A percentile compares a stretch with the other conserved stretches of the same genome.
These are phyloP conservation scores for Aproaerema taeniolella DNA, from an alignment of 2,888 invertebrate genomes.

Conservation along the genomic window DNA sequence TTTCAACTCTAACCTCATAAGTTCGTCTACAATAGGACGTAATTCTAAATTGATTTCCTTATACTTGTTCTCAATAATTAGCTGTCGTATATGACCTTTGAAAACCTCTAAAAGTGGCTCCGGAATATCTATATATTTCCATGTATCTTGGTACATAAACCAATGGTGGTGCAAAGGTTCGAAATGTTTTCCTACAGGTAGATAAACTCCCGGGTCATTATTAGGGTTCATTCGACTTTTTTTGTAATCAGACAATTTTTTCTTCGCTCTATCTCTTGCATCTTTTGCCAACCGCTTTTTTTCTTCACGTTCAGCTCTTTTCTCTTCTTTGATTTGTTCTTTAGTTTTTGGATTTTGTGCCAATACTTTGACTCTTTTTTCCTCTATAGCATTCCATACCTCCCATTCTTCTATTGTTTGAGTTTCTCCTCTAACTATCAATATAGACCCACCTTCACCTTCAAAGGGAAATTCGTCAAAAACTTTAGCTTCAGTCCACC, in stretches of 20 bases:
- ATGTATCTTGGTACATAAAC: constrained; percentile 48
- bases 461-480: constrained; percentile 86
- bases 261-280: constrained; percentile 47
- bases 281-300: constrained; percentile 46
- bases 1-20: constrained; percentile 78
- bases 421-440: constrained; percentile 78
- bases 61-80: constrained; percentile 81
- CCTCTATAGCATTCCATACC: constrained; percentile 49
- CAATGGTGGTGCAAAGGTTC: constrained; percentile 39
- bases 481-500: constrained; percentile 72
- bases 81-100: constrained; percentile 79
- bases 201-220: constrained; percentile 57
- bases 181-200: constrained; percentile 37
- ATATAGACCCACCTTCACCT: constrained; percentile 82
- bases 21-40: constrained; percentile 82
- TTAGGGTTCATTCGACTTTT: constrained; percentile 66
- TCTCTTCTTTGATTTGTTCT: constrained; percentile 67
- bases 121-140: constrained; percentile 52
- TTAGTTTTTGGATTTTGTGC: constrained; percentile 47
- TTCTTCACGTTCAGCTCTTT: constrained; percentile 55
- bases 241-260: constrained; percentile 59
- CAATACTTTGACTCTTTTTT: constrained; percentile 52
- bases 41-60: constrained; percentile 81
- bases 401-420: constrained; percentile 78
- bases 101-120: constrained; percentile 74